These are phyloP conservation scores for Ectropis grisescens DNA, from an alignment of 1,140 invertebrate species.

Conservation along the genomic window DNA sequence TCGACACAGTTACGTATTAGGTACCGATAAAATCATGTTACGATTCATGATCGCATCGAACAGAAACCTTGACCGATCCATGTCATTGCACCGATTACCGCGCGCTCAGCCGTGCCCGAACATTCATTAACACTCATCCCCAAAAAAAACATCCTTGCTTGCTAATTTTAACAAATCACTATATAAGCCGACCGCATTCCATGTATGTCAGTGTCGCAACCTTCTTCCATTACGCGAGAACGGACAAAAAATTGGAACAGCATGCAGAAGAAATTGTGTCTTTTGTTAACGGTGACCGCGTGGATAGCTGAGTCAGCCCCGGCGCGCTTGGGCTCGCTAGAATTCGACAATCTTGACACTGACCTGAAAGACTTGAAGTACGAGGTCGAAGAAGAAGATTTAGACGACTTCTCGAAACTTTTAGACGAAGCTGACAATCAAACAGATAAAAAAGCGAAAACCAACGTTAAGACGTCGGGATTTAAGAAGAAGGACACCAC, in stretches of 20 bases:
- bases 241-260: slow-evolving; percentile 32
- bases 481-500: slow-evolving; percentile 44
- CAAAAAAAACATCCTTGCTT: slow-evolving; percentile 39
- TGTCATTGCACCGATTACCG: slow-evolving; percentile 34
- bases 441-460: slow-evolving; percentile 12
- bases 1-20: no score
- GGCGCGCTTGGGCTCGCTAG: slow-evolving; percentile 14
- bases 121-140: slow-evolving; percentile 22
- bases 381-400: slow-evolving; percentile 33
- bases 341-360: slow-evolving; percentile 35
- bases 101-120: slow-evolving; percentile 15
- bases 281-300: slow-evolving; percentile 36
- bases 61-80: slow-evolving; percentile 41
- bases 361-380: slow-evolving; percentile 39
- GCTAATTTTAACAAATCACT: slow-evolving; percentile 31
- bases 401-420: slow-evolving; percentile 44
- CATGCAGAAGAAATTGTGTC: slow-evolving; percentile 39
- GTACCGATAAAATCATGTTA: no score
- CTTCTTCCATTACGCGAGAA: slow-evolving; percentile 52
- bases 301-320: slow-evolving; percentile 33
- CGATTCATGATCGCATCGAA: not conserved
- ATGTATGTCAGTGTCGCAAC: slow-evolving; percentile 68
- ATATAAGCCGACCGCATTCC: slow-evolving; percentile 41
- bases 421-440: slow-evolving; percentile 18
- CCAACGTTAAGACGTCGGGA: slow-evolving; percentile 20